Percentiles rank a stretch among this genome's conserved stretches.
Conservation (phyloP, 30 jellyfish, hydroid and myxozoan genomes). For the Aurelia coerulea region DNA sequence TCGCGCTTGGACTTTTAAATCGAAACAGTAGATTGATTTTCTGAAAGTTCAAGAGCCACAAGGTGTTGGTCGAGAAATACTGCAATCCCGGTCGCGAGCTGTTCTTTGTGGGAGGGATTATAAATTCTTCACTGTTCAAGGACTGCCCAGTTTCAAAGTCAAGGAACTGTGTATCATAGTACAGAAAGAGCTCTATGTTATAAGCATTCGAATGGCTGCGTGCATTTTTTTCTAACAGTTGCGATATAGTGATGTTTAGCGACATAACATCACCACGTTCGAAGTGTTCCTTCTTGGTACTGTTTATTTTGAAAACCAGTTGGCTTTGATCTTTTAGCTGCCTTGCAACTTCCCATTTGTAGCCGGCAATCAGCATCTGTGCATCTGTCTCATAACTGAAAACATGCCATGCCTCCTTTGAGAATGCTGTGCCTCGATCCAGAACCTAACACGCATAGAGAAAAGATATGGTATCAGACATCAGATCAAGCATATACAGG, state of each 20-base stretch:
- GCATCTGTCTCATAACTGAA: constrained; percentile 23
- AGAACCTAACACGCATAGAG: not conserved
- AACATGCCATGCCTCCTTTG: constrained; percentile 1
- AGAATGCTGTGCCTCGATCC: not conserved
- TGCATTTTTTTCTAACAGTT: not conserved
- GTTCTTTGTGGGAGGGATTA: constrained; percentile 1
- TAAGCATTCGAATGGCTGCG: constrained; percentile 3
- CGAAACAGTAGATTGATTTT: not conserved
- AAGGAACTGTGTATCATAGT: not conserved
- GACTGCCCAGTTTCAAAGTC: not conserved
- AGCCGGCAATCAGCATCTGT: not conserved
- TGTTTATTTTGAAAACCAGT: not conserved
- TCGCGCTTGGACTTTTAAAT: not conserved
- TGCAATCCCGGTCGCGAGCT: not conserved
- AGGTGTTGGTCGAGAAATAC: not conserved
- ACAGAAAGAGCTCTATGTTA: not conserved
- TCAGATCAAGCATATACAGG: no score
- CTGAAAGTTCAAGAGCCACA: not conserved
- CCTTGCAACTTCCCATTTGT: not conserved
- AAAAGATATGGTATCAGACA: no score
- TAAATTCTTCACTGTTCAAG: not conserved
- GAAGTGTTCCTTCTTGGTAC: not conserved
- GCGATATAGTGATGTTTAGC: constrained; percentile 16
- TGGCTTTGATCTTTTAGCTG: constrained; percentile 9
- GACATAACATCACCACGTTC: constrained; percentile 7